Evolutionary conservation across 2,113 vertebrate species (phyloP).

Genomic region (Patagioenas fasciata): DNA sequence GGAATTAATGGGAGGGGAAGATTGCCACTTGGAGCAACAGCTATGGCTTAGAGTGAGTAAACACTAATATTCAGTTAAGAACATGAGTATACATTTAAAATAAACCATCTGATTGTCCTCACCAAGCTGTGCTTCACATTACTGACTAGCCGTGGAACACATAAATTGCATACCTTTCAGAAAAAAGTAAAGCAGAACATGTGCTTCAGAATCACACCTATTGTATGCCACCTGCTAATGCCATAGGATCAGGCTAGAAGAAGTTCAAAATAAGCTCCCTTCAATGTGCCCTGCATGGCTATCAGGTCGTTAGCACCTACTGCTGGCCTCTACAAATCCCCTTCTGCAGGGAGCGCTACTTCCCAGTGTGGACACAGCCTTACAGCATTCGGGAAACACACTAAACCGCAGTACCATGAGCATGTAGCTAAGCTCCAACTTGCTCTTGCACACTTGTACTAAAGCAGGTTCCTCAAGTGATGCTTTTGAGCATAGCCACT

Average conservation of each 20-base stretch:
- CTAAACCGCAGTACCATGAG: rapidly evolving
- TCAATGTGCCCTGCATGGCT: rapidly evolving
- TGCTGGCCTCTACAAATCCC: neutral
- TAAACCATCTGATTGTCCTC: neutral
- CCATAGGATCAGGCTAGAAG: neutral
- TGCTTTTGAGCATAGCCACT: rapidly evolving
- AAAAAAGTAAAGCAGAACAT: neutral
- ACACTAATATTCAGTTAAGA: neutral
- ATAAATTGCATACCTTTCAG: neutral
- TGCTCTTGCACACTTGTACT: rapidly evolving
- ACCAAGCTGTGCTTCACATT: neutral
- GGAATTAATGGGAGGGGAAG: neutral
- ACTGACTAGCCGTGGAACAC: neutral
- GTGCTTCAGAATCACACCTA: neutral
- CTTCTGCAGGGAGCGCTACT: neutral
- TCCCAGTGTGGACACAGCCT: neutral
- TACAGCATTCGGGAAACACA: neutral
- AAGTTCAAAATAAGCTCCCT: neutral
- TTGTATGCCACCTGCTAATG: rapidly evolving
- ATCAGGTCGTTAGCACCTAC: neutral
- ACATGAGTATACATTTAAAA: neutral
- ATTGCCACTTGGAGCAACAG: neutral
- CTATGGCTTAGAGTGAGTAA: neutral
- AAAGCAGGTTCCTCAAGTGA: neutral
- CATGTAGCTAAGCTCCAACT: neutral